Evolutionary conservation across 1,140 invertebrate genomes (phyloP).

Genomic region (Brevipalpus yothersi): DNA sequence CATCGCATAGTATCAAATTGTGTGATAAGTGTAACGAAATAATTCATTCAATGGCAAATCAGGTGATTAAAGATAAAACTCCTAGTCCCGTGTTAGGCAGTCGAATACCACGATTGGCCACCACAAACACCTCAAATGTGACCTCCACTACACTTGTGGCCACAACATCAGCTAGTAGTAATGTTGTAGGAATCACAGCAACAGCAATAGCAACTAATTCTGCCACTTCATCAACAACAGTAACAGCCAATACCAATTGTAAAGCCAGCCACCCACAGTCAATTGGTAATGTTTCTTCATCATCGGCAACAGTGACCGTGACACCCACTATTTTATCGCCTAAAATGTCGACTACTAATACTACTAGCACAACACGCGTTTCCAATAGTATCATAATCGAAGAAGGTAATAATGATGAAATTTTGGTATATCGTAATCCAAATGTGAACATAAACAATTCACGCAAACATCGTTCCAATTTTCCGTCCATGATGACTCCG

Average conservation of each 20-base stretch:
- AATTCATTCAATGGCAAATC: slow-evolving; percentile 27
- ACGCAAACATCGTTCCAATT: slow-evolving; percentile 2
- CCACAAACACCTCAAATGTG: background rate
- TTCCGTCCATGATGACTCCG: slow-evolving; percentile 1
- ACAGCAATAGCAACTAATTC: background rate
- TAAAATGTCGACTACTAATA: background rate
- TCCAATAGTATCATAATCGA: slow-evolving; percentile 5
- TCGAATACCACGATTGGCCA: slow-evolving; percentile 9
- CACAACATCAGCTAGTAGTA: too few relatives aligned
- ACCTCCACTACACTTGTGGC: slow-evolving; percentile 4
- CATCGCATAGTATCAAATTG: slow-evolving; percentile 22
- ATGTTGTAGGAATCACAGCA: background rate
- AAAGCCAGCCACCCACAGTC: background rate
- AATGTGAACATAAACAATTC: background rate
- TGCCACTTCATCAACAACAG: background rate
- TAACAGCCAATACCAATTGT: background rate
- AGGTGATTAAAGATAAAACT: slow-evolving; percentile 18
- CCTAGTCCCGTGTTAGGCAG: background rate
- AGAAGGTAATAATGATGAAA: slow-evolving; percentile 5
- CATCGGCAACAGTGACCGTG: background rate
- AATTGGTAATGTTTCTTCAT: background rate
- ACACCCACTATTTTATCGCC: background rate
- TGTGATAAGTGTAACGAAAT: slow-evolving; percentile 37
- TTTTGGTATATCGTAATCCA: slow-evolving; percentile 4
- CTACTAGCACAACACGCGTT: background rate